Evolutionary conservation across 2,797 vertebrate species (phyloP).

Genomic region (Pangasius krempfi): DNA sequence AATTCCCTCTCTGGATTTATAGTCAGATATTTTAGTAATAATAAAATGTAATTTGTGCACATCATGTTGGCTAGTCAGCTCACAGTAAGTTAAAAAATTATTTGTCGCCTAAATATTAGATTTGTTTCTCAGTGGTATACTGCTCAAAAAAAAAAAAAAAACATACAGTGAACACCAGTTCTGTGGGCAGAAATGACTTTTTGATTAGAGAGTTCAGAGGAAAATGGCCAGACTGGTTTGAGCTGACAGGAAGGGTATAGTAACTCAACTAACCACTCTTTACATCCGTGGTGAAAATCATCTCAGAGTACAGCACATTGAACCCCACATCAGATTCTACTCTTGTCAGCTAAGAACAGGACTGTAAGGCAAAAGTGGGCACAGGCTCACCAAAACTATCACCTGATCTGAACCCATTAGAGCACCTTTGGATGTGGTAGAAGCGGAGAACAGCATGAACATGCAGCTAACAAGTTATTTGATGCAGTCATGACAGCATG

Average conservation of each 20-base stretch:
- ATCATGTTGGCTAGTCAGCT: not conserved
- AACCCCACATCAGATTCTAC: not conserved
- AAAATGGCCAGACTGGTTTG: not conserved
- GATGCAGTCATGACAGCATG: not conserved
- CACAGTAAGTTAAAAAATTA: not conserved
- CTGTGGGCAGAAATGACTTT: not conserved
- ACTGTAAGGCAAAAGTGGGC: not conserved
- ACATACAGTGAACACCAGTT: not conserved
- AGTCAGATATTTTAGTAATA: not conserved
- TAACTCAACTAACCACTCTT: not conserved
- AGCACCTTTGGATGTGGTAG: not conserved
- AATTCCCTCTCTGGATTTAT: not conserved
- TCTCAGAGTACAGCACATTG: no score
- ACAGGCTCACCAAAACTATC: not conserved
- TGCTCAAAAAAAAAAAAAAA: not conserved
- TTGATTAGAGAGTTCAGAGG: not conserved
- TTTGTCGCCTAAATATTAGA: not conserved
- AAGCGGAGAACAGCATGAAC: not conserved
- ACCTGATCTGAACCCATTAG: not conserved
- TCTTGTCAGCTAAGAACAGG: not conserved
- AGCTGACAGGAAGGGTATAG: not conserved
- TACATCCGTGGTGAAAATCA: not conserved
- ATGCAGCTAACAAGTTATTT: not conserved
- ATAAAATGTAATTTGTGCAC: not conserved
- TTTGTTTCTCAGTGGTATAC: not conserved